These are phyloP conservation scores for Ophonus ardosiacus DNA, from an alignment of 2,888 invertebrate genomes.

Conservation along the genomic window DNA sequence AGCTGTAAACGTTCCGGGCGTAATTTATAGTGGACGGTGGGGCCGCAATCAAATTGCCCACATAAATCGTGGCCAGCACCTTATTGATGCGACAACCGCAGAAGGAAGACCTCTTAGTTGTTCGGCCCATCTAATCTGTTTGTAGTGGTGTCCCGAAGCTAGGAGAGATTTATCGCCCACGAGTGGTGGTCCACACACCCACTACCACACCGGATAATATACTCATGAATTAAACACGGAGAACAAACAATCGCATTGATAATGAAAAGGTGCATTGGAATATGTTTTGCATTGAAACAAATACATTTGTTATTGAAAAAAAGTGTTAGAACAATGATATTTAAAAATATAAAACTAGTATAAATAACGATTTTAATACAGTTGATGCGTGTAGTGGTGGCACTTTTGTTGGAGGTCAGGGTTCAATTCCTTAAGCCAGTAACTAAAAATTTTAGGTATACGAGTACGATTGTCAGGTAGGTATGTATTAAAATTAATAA, in stretches of 20 bases:
- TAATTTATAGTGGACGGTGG: slow-evolving; percentile 70
- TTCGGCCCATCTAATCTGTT: slow-evolving; percentile 71
- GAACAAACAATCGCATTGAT: neutral
- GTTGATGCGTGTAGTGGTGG: too few species aligned
- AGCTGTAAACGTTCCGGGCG: slow-evolving; percentile 64
- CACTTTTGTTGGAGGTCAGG: too few species aligned
- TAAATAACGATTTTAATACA: too few species aligned
- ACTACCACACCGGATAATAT: neutral
- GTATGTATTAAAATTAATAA: too few species aligned
- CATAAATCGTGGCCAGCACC: slow-evolving; percentile 73
- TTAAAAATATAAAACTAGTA: too few species aligned
- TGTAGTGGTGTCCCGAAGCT: slow-evolving; percentile 66
- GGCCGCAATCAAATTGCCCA: slow-evolving; percentile 72
- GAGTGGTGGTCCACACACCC: slow-evolving; percentile 49
- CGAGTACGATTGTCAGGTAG: too few species aligned
- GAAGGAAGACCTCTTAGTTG: slow-evolving; percentile 70
- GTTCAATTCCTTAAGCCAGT: too few species aligned
- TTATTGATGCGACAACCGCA: slow-evolving; percentile 73
- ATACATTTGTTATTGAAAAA: too few species aligned
- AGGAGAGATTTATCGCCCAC: slow-evolving; percentile 64
- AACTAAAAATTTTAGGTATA: too few species aligned
- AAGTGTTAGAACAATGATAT: too few species aligned
- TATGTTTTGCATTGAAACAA: neutral
- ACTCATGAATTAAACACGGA: slow-evolving; percentile 19
- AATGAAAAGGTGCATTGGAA: neutral